Conservation (phyloP, 2,888 invertebrate genomes). For the Oxystoma pomonae region DNA sequence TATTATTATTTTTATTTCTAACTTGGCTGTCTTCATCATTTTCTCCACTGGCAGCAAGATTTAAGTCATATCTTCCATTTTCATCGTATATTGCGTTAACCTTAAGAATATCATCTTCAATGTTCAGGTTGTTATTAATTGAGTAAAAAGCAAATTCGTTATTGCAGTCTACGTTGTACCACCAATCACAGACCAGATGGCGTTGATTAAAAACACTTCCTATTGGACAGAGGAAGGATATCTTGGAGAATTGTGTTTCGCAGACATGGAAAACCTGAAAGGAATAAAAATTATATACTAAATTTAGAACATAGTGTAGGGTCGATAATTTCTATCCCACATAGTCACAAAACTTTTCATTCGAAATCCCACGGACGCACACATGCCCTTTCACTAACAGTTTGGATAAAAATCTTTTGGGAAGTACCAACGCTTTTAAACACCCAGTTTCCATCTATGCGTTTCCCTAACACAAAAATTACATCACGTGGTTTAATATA, state of each 20-base stretch:
- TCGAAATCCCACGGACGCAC: too few species aligned
- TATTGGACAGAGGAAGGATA: constrained; percentile 53
- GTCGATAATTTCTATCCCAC: too few species aligned
- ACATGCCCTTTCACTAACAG: too few species aligned
- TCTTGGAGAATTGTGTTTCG: constrained; percentile 47
- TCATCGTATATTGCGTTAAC: constrained; percentile 7
- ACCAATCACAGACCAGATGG: constrained; percentile 55
- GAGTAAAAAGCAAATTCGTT: constrained; percentile 28
- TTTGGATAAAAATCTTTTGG: too few species aligned
- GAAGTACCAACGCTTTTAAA: too few species aligned
- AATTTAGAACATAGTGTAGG: too few species aligned
- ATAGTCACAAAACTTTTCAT: too few species aligned
- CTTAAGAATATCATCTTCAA: constrained; percentile 7
- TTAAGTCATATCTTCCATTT: constrained; percentile 26
- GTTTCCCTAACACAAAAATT: too few species aligned
- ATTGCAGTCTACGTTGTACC: constrained; percentile 53
- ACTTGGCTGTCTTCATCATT: background rate
- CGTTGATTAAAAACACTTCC: constrained; percentile 55
- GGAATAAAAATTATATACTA: background rate
- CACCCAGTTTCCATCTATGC: too few species aligned
- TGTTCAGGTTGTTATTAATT: constrained; percentile 15
- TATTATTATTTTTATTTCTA: background rate
- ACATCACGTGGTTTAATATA: too few species aligned
- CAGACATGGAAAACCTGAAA: constrained; percentile 52
- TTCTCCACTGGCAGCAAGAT: constrained; percentile 20